Percentiles rank a stretch among this genome's conserved stretches.
These are phyloP conservation scores for Erythrocebus patas DNA, from an alignment of 2,113 vertebrate genomes.

Conservation along the genomic window DNA sequence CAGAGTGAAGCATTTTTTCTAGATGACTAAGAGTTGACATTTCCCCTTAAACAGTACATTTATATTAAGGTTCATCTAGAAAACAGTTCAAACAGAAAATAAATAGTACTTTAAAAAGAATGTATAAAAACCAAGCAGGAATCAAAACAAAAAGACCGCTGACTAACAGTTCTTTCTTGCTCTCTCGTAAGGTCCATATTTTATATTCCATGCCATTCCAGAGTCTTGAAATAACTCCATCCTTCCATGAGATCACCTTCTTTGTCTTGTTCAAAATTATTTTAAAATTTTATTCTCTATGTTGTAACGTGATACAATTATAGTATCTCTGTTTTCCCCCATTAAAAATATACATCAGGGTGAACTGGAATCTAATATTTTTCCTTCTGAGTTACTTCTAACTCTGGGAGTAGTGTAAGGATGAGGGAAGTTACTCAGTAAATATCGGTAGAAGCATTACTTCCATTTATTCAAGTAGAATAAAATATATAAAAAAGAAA, in stretches of 20 bases:
- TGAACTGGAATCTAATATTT: not conserved
- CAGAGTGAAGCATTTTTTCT: constrained; percentile 38
- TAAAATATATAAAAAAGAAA: not conserved
- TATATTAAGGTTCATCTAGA: constrained; percentile 51
- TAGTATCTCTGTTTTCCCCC: not conserved
- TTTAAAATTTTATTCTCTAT: constrained; percentile 15
- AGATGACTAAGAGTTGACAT: constrained; percentile 62
- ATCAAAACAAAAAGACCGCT: constrained; percentile 25
- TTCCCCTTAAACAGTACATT: constrained; percentile 56
- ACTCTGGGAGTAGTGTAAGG: not conserved
- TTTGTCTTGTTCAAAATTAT: not conserved
- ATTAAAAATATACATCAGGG: not conserved
- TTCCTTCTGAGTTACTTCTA: constrained; percentile 26
- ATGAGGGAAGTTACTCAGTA: not conserved
- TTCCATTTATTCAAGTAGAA: not conserved
- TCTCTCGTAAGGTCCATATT: not conserved
- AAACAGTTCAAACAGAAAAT: constrained; percentile 45
- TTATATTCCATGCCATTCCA: not conserved
- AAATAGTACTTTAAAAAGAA: not conserved
- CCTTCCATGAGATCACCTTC: not conserved
- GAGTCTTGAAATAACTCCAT: not conserved
- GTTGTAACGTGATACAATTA: not conserved
- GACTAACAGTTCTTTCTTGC: not conserved
- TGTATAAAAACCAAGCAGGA: not conserved
- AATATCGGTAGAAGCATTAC: not conserved